phyloP scores from a whole-genome alignment of 2,113 vertebrate species.

The Pardalotus punctatus region DNA sequence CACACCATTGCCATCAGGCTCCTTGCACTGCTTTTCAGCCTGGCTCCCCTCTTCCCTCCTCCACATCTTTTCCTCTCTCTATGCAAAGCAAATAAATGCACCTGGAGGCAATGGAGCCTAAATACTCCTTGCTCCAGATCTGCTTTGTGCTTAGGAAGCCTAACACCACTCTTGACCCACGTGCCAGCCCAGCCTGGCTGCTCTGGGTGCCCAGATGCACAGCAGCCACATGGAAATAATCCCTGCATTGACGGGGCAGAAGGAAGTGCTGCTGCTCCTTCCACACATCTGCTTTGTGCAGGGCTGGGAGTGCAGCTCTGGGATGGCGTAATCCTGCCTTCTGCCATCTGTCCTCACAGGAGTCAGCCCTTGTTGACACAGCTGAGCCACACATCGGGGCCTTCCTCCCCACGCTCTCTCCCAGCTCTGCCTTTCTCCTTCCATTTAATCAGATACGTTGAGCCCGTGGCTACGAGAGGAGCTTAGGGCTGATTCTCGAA shows the following conservation, averaged over 20 bases:
- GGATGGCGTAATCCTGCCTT: constrained; percentile 1
- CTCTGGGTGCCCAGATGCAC: constrained; percentile 12
- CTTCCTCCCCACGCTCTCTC: background rate
- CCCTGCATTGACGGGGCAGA: background rate
- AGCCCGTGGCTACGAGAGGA: background rate
- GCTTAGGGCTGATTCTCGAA: constrained; percentile 37
- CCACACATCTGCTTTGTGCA: constrained; percentile 3
- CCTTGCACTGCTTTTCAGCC: background rate
- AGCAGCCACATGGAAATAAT: background rate
- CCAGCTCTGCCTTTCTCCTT: constrained; percentile 29
- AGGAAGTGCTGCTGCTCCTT: background rate
- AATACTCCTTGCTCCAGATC: background rate
- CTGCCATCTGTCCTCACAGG: constrained; percentile 38
- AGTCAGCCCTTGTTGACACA: constrained; percentile 23
- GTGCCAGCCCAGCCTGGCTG: background rate
- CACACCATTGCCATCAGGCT: background rate
- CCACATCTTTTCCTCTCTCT: background rate
- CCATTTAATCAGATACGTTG: constrained; percentile 40
- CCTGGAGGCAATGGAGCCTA: accelerated
- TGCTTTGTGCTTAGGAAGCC: background rate
- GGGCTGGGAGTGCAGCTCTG: background rate
- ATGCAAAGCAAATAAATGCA: background rate
- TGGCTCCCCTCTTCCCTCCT: background rate
- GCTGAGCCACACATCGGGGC: background rate
- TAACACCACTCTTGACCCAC: accelerated